Evolutionary conservation across 1,140 invertebrate species (phyloP), one percentile per base, ranked within the genome.

Genomic region (Eriosoma lanigerum): DNA sequence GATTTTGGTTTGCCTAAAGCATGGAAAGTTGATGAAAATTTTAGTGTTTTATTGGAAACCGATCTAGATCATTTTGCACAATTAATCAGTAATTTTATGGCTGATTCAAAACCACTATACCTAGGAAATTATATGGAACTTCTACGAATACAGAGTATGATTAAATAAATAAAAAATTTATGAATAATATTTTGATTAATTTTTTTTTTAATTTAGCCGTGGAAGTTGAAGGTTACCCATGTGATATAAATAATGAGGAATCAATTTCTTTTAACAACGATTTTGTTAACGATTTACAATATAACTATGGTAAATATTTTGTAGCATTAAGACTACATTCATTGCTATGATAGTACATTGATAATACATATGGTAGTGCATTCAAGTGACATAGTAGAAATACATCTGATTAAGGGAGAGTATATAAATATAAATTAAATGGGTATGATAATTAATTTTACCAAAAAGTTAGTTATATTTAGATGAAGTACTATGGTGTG

Each of bases 71-170:
- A 89, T 82, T 86, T 92, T 50, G 88, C 89, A 13, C 88, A 89
- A 84, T 86, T 92, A 58, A 85, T 89, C 82, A 84, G 88, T 84
- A 83, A 87, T 85, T 88, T 89, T 84, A 89, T 90, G 86, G 75
- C 52, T 4, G 10, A 60, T 78, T 86, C 89, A 86, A 89, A 87
- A 85, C 86, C 86, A 86, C 86, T 89, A 56, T 87, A 86, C 83
- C 89, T 92, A 81, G 91, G 91, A 84, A 90, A 91, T 85, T 88
- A 89, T 78, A 86, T 92, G 82, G 86, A 88, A 83, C 84, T 92
- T 13, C 85, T 89, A 48, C 88, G 89, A 83, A 88, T 92, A 83
- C 88, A 91, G 87, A 90, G 91, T 92, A 88, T 88, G 81, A 75
- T n/a, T 52, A 64, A 44, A 62, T 26, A 52, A 54, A 52, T 70